Base-by-base conservation (phyloP, 2,888 invertebrate genomes). In the Patella pellucida region DNA sequence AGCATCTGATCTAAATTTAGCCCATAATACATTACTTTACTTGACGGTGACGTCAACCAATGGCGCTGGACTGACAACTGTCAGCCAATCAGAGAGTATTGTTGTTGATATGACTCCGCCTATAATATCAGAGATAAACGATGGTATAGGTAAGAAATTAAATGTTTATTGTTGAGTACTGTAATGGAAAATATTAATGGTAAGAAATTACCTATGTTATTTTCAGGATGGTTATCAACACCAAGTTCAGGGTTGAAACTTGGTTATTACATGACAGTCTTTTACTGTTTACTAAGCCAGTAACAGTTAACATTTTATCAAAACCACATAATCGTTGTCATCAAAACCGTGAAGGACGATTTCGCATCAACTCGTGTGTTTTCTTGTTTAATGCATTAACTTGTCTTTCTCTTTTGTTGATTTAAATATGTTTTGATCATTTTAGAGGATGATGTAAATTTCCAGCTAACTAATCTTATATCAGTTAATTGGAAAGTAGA, bases 11-110 rank as follows among this genome's bases (percentile, higher is more conserved):
- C 73, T 84, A 51, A 75, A 73, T 14, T 79, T 85, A n/a, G 76
- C 79, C 11, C 84, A 85, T 73, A 80, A 81, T 68, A 77, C 83
- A 15, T 74, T 75, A 19, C 78, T 86, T 14, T 81, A 80, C 70
- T 72, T 86, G 50, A 84, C 85, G n/a, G 84, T 86, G n/a, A 76
- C 84, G 27, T 85, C 85, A 12, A 82, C 82, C 1, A 86, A 85
- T 76, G 78, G 78, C 1, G 83, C 85, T 2, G 84, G 83, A 7
- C 71, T 84, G 16, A 78, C 78, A n/a, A 79, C 80, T 23, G 78
- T 81, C 12, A 76, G 81, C 19, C 76, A 82, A 31, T 84, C 84
- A 0, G 76, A 79, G 14, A 79, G 77, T 5, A 76, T 86, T 5
- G 68, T 77, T 15, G 79, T 84, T 16, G 85, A 86, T 72, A 74